Conservation (phyloP, 2,113 vertebrate species). For the Brachyhypopomus occidentalis region DNA sequence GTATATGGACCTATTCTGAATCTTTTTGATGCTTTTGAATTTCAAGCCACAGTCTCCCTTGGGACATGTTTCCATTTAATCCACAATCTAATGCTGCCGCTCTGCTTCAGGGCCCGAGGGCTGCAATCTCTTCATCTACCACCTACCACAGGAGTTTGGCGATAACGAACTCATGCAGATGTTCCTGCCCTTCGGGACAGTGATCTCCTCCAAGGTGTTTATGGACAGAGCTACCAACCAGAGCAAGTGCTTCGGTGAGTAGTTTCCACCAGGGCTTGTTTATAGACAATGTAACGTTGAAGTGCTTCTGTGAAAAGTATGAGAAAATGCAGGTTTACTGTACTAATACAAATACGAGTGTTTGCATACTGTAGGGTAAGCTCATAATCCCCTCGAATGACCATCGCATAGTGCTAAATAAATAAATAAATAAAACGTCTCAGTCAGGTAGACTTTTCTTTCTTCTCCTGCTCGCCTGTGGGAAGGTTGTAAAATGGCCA, state of each 20-base stretch:
- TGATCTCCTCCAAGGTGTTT: conserved; percentile 99
- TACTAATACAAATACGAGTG: no score
- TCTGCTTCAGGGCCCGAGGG: conserved; percentile 90
- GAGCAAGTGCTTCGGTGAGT: conserved; percentile 99
- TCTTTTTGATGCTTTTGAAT: background rate
- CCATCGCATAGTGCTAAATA: no score
- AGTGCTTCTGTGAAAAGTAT: no score
- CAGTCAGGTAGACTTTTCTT: background rate
- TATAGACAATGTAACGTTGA: no score
- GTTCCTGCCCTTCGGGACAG: conserved; percentile 96
- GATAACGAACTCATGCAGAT: conserved; percentile 99
- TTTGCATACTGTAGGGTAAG: no score
- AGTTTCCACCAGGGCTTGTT: background rate
- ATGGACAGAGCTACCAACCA: conserved; percentile 99
- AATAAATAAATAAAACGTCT: background rate
- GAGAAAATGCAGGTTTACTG: no score
- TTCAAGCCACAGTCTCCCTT: background rate
- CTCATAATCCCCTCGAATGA: background rate
- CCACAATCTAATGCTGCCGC: conserved; percentile 6
- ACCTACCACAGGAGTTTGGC: conserved; percentile 99
- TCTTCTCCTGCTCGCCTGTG: background rate
- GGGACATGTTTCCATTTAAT: conserved; percentile 2
- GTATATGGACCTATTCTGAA: background rate
- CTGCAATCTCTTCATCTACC: conserved; percentile 99
- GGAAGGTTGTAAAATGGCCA: conserved; percentile 5